Conservation (phyloP, 2,797 vertebrate species). For the Anabacerthia variegaticeps region DNA sequence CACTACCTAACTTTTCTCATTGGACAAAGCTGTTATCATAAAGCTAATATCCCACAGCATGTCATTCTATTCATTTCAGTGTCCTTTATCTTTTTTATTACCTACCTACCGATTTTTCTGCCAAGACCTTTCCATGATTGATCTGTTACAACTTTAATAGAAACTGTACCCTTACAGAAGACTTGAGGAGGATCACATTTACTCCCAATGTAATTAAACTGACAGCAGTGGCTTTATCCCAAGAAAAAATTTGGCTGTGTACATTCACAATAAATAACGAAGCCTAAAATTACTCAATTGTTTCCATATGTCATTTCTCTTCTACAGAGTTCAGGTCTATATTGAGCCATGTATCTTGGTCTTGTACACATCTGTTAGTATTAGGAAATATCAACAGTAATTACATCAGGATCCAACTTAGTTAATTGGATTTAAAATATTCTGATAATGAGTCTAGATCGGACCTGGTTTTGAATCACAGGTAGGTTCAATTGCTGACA, state of each 20-base stretch:
- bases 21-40: slow-evolving; percentile 30
- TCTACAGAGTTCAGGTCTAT: background rate
- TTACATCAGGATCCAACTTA: background rate
- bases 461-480: background rate
- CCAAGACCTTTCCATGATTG: slow-evolving; percentile 54
- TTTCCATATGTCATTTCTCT: background rate
- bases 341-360: background rate
- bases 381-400: background rate
- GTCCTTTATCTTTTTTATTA: slow-evolving; percentile 60
- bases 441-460: background rate
- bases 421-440: slow-evolving; percentile 31
- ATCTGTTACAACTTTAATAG: slow-evolving; percentile 52
- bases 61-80: slow-evolving; percentile 25
- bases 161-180: slow-evolving; percentile 35
- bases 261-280: background rate
- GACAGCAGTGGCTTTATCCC: slow-evolving; percentile 7
- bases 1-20: background rate
- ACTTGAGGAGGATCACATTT: background rate
- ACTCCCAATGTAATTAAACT: slow-evolving; percentile 17
- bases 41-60: slow-evolving; percentile 6
- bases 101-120: slow-evolving; percentile 43
- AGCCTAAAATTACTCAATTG: background rate
- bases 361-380: background rate
- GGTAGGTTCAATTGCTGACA: background rate
- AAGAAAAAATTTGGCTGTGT: background rate